A percentile compares a stretch with the other conserved stretches of the same genome.
These are phyloP conservation scores for Cathartes aura DNA, from an alignment of 2,113 vertebrate species.

Conservation along the genomic window DNA sequence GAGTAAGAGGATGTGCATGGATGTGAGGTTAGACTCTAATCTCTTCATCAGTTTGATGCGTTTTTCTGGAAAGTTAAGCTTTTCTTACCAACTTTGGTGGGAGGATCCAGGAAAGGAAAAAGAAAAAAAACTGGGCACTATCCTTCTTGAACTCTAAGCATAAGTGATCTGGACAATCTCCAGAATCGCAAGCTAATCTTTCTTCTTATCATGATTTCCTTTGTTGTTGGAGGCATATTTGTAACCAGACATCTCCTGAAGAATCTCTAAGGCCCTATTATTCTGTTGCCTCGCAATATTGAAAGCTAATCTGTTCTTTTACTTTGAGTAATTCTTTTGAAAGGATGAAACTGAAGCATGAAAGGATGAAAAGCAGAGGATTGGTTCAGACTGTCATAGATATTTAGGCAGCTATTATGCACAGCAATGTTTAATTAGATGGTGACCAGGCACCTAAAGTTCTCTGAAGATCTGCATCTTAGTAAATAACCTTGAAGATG, in stretches of 20 bases:
- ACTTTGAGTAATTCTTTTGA: slow-evolving; percentile 26
- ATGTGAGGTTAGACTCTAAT: neutral
- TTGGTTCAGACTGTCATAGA: neutral
- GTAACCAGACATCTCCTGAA: slow-evolving; percentile 2
- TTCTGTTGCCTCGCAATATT: neutral
- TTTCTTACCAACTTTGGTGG: neutral
- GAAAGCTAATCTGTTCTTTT: slow-evolving; percentile 34
- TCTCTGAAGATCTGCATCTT: neutral
- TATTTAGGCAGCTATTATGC: neutral
- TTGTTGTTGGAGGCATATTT: neutral
- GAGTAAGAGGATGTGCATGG: neutral
- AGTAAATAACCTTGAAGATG: neutral
- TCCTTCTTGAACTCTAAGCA: neutral
- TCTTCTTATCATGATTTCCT: neutral
- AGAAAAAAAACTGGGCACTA: neutral
- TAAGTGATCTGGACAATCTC: neutral
- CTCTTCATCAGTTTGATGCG: neutral
- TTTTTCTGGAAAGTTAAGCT: neutral
- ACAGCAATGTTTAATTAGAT: neutral
- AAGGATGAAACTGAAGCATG: slow-evolving; percentile 17
- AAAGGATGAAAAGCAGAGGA: neutral
- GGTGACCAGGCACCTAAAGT: neutral
- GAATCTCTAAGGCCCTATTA: neutral
- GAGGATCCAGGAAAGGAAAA: neutral
- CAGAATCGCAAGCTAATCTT: neutral